phyloP scores from a whole-genome alignment of 2,113 vertebrate genomes.

The Takifugu flavidus region DNA sequence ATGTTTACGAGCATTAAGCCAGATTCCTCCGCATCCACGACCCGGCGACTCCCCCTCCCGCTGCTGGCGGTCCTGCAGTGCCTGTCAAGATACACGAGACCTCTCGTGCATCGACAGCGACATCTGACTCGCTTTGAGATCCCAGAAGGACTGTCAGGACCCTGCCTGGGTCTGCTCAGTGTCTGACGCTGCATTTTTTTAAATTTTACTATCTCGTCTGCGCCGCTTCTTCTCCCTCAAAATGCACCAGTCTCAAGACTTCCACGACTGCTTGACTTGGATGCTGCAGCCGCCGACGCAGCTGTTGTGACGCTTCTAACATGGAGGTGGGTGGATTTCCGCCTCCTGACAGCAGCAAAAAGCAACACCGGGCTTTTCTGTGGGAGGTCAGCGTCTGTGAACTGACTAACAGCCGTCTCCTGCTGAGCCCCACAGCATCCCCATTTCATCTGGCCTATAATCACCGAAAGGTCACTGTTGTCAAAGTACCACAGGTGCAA shows the following conservation, averaged over 20 bases:
- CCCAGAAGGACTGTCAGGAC: constrained; percentile 49
- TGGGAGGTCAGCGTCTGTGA: constrained; percentile 15
- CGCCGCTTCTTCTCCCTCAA: constrained; percentile 1
- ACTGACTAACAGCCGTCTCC: constrained; percentile 19
- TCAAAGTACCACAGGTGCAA: constrained; percentile 31
- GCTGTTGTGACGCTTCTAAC: neutral
- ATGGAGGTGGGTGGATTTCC: constrained; percentile 15
- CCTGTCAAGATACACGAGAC: constrained; percentile 52
- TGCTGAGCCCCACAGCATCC: constrained; percentile 32
- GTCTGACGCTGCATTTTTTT: constrained; percentile 47
- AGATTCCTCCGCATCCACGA: constrained; percentile 15
- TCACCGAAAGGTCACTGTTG: constrained; percentile 52
- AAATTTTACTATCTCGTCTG: neutral
- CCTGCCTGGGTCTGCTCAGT: constrained; percentile 23
- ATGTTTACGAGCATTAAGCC: constrained; percentile 15
- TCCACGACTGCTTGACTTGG: no score
- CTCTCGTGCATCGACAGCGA: constrained; percentile 39
- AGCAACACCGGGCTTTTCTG: neutral
- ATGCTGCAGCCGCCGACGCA: no score
- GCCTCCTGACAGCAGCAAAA: constrained; percentile 23
- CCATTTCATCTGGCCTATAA: constrained; percentile 30
- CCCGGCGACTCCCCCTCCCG: constrained; percentile 9
- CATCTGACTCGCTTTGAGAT: constrained; percentile 50
- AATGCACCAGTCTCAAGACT: constrained; percentile 5
- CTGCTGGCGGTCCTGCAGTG: constrained; percentile 31